Conservation (phyloP, 2,797 vertebrate species). For the Taenioides sp. region DNA sequence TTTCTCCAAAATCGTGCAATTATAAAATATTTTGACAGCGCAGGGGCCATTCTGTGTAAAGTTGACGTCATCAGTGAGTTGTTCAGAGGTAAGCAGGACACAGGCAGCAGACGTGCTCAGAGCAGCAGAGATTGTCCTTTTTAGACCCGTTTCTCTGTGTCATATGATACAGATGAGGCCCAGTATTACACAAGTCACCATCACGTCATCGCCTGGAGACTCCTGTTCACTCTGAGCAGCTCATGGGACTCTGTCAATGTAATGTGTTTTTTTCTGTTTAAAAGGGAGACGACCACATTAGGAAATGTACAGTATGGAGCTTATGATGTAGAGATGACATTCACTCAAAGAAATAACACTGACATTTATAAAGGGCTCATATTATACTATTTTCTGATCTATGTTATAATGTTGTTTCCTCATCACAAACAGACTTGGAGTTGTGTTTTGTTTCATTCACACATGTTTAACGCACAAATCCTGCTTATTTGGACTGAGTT, state of each 20-base stretch:
- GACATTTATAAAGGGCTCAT: no score
- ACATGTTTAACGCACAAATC: no score
- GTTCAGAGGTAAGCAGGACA: background rate
- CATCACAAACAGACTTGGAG: no score
- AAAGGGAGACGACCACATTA: background rate
- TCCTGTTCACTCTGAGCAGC: background rate
- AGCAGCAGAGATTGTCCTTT: background rate
- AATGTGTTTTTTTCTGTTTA: slow-evolving; percentile 5
- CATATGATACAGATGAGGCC: background rate
- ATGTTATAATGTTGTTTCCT: no score
- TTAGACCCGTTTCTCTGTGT: background rate
- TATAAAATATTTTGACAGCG: no score
- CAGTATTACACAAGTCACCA: background rate
- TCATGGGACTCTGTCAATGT: background rate
- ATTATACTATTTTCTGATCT: no score
- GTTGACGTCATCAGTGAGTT: background rate
- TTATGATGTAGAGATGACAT: background rate
- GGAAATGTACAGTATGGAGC: background rate
- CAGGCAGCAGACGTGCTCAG: background rate
- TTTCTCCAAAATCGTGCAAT: no score
- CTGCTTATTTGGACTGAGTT: no score
- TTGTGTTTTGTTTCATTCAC: no score
- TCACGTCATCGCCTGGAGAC: background rate
- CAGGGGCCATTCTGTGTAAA: no score
- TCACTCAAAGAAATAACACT: no score